These are phyloP conservation scores for Hoplostethus atlanticus DNA, from an alignment of 2,797 vertebrate species.

Conservation along the genomic window DNA sequence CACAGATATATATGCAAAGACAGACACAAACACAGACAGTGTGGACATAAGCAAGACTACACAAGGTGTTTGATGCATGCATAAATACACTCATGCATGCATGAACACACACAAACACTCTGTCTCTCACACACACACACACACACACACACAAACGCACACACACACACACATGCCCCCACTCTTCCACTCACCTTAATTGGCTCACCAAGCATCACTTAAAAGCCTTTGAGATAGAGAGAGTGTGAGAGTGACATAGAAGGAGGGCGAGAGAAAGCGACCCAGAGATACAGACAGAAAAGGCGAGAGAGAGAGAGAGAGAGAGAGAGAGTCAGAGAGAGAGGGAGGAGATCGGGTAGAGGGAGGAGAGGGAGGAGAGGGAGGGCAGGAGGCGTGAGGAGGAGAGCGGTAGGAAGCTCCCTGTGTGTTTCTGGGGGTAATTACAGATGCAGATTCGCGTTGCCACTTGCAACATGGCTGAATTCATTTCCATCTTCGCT, in stretches of 20 bases:
- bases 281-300: constrained; percentile 73
- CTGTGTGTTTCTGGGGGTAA: constrained; percentile 86
- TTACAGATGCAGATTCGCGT: constrained; percentile 89
- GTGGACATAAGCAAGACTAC: constrained; percentile 76
- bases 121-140: constrained; percentile 4
- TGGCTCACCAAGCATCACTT: constrained; percentile 88
- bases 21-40: constrained; percentile 77
- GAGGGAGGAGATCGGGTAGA: constrained; percentile 51
- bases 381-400: constrained; percentile 71
- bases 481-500: constrained; percentile 88
- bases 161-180: constrained; percentile 35
- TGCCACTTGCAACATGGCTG: constrained; percentile 90
- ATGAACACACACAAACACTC: constrained; percentile 48
- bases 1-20: constrained; percentile 57
- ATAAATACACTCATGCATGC: constrained; percentile 78
- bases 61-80: constrained; percentile 78
- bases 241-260: constrained; percentile 75
- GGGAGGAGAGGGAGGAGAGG: constrained; percentile 62
- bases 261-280: constrained; percentile 67
- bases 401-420: constrained; percentile 70
- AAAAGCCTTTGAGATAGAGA: constrained; percentile 86
- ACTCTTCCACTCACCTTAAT: constrained; percentile 85
- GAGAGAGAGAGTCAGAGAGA: constrained; percentile 48
- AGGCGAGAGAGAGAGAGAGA: constrained; percentile 40
- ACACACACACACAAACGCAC: constrained; percentile 24